Base-by-base conservation (phyloP, 2,113 vertebrate species). In the Nycticryphes semicollaris region DNA sequence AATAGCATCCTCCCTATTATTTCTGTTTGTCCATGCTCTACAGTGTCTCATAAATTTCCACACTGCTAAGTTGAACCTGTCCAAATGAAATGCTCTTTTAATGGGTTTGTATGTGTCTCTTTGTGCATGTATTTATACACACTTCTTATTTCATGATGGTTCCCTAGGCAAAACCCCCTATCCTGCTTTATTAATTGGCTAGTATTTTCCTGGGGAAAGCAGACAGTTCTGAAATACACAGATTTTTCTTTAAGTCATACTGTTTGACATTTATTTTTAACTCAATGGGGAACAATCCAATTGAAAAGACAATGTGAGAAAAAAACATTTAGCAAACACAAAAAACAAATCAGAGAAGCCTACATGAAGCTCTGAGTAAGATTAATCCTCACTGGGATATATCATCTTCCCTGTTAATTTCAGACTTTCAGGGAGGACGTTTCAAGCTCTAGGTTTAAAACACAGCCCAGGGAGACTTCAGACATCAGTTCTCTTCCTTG, bases 61-160 rank as follows among this genome's bases (percentile, higher is more conserved):
- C 0, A 0, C 69, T 64, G 84, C 48, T 89, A 89, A 96, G 90
- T 23, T 95, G 73, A 87, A 89, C 57, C 76, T 89, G 77, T 66
- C 57, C 84, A 96, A 96, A 96, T 91, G 62, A 96, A 95, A 91
- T 70, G 81, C 25, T 93, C 84, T 89, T 96, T 87, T 92, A 84
- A 87, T 92, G 62, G 57, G 77, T 79, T 89, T 84, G 39, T 33
- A 66, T 54, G 45, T 66, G 67, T 87, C 48, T 89, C 66, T 76
- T 8, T 84, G 76, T 68, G 89, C 69, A 24, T 33, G 39, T 62
- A 81, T 87, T 91, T 85, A 87, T 66, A 83, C 66, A 85, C 45
- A 43, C 41, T 84, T 59, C 60, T 74, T 54, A 73, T 74, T 92
- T 72, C 50, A 16, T 45, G 66, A 96, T 91, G 51, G 89, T 45